Percentiles rank a stretch among this genome's conserved stretches.
These are phyloP conservation scores for Sebastes iracundus DNA, from an alignment of 2,797 vertebrate genomes.

Conservation along the genomic window DNA sequence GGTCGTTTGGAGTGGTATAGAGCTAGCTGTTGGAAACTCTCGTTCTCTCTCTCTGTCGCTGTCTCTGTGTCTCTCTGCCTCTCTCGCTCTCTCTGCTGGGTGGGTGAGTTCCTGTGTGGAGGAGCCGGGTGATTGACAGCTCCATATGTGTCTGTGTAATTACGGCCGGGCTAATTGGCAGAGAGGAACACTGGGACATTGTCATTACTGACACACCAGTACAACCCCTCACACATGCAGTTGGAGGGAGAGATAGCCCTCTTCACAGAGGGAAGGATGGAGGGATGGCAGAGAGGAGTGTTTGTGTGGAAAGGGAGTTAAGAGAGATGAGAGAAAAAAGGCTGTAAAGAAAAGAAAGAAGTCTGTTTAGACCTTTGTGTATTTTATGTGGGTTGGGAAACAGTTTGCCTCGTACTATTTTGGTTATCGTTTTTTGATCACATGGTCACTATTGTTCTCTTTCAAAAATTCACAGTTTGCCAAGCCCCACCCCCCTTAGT, in stretches of 20 bases:
- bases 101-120: conserved; percentile 81
- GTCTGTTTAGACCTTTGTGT: conserved; percentile 9
- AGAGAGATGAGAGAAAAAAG: conserved; percentile 20
- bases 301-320: conserved; percentile 38
- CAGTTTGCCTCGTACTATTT: conserved; percentile 26
- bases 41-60: conserved; percentile 25
- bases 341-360: conserved; percentile 5
- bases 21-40: conserved; percentile 52
- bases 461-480: conserved; percentile 21
- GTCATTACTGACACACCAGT: conserved; percentile 84
- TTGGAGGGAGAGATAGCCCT: conserved; percentile 72
- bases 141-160: conserved; percentile 86
- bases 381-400: conserved; percentile 23
- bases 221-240: conserved; percentile 73
- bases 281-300: conserved; percentile 30
- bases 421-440: conserved; percentile 18
- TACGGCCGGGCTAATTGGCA: conserved; percentile 84
- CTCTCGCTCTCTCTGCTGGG: conserved; percentile 62
- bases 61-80: conserved; percentile 26
- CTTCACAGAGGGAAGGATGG: conserved; percentile 50
- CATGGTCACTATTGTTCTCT: conserved; percentile 12
- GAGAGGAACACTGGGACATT: conserved; percentile 83
- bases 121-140: conserved; percentile 81
- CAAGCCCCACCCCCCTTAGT: neutral
- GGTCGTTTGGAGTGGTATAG: conserved; percentile 43